A percentile compares a stretch with the other conserved stretches of the same genome.
Evolutionary conservation across 2,888 invertebrate genomes (phyloP).

Genomic region (Teleiodes luculella): DNA sequence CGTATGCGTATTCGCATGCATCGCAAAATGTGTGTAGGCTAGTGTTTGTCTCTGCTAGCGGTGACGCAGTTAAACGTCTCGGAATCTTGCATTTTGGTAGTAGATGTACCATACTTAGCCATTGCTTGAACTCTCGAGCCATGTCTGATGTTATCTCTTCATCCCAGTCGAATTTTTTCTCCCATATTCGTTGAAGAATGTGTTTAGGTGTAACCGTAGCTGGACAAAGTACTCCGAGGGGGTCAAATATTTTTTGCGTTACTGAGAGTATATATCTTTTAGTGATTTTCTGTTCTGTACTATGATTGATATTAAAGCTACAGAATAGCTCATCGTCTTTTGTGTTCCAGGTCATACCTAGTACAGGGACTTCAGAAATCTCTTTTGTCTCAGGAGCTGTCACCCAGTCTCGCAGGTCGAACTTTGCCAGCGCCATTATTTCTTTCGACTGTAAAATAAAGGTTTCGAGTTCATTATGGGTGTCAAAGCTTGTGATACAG

Average conservation of each 20-base stretch:
- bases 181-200: slow-evolving; percentile 6
- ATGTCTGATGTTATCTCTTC: neutral
- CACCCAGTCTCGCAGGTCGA: neutral
- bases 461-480: neutral
- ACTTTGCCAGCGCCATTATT: neutral
- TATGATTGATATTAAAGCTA: neutral
- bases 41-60: neutral
- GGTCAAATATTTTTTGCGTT: slow-evolving; percentile 12
- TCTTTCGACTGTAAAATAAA: neutral
- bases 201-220: neutral
- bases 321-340: neutral
- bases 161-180: slow-evolving; percentile 2
- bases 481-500: neutral
- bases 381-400: neutral
- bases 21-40: slow-evolving; percentile 15
- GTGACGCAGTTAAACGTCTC: neutral
- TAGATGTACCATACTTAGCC: neutral
- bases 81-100: neutral
- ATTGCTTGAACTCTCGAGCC: neutral
- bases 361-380: neutral
- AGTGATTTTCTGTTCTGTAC: neutral
- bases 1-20: slow-evolving; percentile 8
- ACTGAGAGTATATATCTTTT: slow-evolving; percentile 17
- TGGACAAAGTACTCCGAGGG: slow-evolving; percentile 1
- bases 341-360: neutral